A percentile compares a stretch with the other conserved stretches of the same genome.
Evolutionary conservation across 2,888 invertebrate genomes (phyloP).

Genomic region (Ellobium chinense): DNA sequence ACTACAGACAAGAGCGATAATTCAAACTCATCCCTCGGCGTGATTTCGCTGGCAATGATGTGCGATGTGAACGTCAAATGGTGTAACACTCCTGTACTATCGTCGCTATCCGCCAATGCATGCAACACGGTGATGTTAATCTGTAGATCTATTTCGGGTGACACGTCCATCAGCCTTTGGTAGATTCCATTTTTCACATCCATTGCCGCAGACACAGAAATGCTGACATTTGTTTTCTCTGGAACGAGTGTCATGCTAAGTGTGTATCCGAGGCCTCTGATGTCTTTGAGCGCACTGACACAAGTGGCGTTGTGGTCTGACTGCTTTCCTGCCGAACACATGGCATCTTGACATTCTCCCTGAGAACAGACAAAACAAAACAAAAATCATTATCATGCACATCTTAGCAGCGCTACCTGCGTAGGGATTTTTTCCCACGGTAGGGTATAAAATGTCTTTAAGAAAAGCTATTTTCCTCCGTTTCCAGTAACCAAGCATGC

Average conservation of each 20-base stretch:
- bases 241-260: neutral
- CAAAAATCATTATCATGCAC: too few relatives aligned
- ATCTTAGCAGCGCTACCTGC: too few relatives aligned
- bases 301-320: neutral
- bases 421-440: too few relatives aligned
- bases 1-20: neutral
- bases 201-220: neutral
- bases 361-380: neutral
- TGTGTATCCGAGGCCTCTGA: neutral
- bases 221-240: neutral
- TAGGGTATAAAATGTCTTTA: too few relatives aligned
- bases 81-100: neutral
- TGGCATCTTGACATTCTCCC: neutral
- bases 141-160: neutral
- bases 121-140: neutral
- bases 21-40: neutral
- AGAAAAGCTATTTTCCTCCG: too few relatives aligned
- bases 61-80: neutral
- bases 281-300: neutral
- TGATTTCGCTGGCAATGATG: neutral
- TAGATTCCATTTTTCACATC: neutral
- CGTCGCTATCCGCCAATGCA: neutral
- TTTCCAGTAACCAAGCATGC: too few relatives aligned
- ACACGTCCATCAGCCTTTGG: neutral
- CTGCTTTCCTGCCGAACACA: neutral